These are phyloP conservation scores for Poicephalus meyeri DNA, from an alignment of 2,113 vertebrate genomes.

Conservation along the genomic window DNA sequence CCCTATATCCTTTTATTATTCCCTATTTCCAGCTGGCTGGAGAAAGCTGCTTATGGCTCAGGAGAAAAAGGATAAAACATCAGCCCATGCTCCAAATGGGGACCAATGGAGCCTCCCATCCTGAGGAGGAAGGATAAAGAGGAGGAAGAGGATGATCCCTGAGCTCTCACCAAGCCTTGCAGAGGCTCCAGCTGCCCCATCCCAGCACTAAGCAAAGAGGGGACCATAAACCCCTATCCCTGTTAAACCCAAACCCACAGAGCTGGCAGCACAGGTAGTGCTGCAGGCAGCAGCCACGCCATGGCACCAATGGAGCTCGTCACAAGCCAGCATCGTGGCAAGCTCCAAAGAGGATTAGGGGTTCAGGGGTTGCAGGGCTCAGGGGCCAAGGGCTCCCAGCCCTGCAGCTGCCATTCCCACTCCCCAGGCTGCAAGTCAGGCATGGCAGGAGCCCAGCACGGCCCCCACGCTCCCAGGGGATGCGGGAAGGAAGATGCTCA, in stretches of 20 bases:
- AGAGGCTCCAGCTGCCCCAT: not conserved
- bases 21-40: not conserved
- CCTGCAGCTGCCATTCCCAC: not conserved
- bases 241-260: not conserved
- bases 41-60: not conserved
- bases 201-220: not conserved
- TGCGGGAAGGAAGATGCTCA: not conserved
- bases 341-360: not conserved
- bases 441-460: not conserved
- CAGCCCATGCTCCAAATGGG: accelerated
- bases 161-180: not conserved
- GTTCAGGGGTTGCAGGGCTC: not conserved
- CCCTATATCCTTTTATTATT: not conserved
- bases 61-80: not conserved
- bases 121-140: not conserved
- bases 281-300: not conserved
- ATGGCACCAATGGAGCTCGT: not conserved
- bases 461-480: not conserved
- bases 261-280: not conserved
- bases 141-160: not conserved
- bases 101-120: accelerated
- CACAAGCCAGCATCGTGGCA: not conserved
- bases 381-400: not conserved
- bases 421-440: not conserved
- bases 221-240: not conserved